Evolutionary conservation across 2,888 invertebrate species (phyloP), one percentile per base, ranked within the genome.

Genomic region (Pilophorus perplexus): DNA sequence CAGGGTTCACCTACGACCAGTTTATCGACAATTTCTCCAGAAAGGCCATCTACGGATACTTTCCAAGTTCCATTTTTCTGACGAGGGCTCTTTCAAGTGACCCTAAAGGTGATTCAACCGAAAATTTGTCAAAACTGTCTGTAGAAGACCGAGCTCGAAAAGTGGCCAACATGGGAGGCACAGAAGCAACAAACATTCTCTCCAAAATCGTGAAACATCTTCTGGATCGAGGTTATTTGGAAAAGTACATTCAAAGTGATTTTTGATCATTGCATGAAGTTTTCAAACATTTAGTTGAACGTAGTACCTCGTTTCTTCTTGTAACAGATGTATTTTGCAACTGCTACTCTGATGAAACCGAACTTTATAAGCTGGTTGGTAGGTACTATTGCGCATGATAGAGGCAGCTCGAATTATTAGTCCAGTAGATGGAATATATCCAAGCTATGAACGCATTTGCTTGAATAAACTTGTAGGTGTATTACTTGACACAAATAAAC

Each of bases 31-130:
- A 69, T 38, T 64, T 71, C n/a, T 38, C 54, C 8, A 64, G 48
- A 25, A 67, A 60, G 50, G 70, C 62, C 25, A 37, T 71, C 42
- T 62, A 62, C 48, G 62, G 62, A 3, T 62, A 62, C 20, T 62
- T 62, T 16, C 62, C 62, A 3, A 62, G 62, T 25, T 44, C 62
- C 12, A 46, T 46, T 22, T 62, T 62, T 48, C 62, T 62, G 5
- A 46, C 62, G 3, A 27, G 62, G 8, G 62, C 46, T 6, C 46
- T 62, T 1, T 62, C 62, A 2, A 62, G 48, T 14, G 62, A 62
- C 23, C 62, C 62, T 2, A 62, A 33, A 46, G 27, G 28, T 8
- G 62, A 62, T 20, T 62, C 62, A 12, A 62, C 62, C 8, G 62
- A 62, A 16, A 14, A 44, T 8, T 46, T 62, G 44, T 10, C 62